Base-by-base conservation (phyloP, 2,797 vertebrate genomes). In the Argya squamiceps region DNA sequence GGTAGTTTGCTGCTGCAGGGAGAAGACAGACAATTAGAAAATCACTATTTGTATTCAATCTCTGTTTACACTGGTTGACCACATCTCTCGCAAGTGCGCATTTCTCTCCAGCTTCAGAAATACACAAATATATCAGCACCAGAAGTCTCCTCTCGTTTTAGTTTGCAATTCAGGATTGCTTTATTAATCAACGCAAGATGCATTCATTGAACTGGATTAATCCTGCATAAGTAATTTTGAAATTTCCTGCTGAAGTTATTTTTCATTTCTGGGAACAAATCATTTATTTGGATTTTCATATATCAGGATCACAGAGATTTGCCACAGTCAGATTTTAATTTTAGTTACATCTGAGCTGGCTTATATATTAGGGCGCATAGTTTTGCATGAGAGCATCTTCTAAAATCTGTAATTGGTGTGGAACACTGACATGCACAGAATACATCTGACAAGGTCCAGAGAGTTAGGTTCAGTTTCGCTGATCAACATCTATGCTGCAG, bases 271-370 rank as follows among this genome's bases (percentile, higher is more conserved):
- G 97, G 98, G 98, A 98, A 97, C 97, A 98, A 98, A 98, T 98
- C 94, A 97, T 97, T 97, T 98, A 97, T 98, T 98, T 98, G 98
- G 98, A 98, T 98, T 98, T 98, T 98, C 98, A 98, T 98, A 98
- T 98, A 98, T 98, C 98, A 98, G 98, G 98, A 98, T 98, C 97
- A 98, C 93, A 98, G 98, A 98, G 98, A 98, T 98, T 98, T 98
- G 97, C 98, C 97, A 98, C 98, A 98, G 98, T 97, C 97, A 98
- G 98, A 98, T 98, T 98, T 98, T 98, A 98, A 97, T 98, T 98
- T 98, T 98, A 98, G 98, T 97, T 96, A 98, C 98, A 97, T 98
- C 97, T 97, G 97, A 97, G 96, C 92, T 79, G 95, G 97, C 94
- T 98, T 98, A 98, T 98, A 98, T 97, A 98, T 97, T 97, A 98